These are phyloP conservation scores for Rhynchonycteris naso DNA, from an alignment of 2,797 vertebrate species.

Conservation along the genomic window DNA sequence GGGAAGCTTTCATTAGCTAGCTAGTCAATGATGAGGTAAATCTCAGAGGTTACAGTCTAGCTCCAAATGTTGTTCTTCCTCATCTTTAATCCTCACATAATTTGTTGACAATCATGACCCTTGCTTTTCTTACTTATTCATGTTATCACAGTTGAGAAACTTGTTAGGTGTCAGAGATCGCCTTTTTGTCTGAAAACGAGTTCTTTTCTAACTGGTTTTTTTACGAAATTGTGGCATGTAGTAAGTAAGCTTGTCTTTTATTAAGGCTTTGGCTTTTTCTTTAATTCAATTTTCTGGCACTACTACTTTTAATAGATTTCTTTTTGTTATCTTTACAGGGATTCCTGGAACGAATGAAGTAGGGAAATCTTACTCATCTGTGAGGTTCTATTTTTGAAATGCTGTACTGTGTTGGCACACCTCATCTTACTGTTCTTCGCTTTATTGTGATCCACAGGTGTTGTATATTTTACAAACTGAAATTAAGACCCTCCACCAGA, in stretches of 20 bases:
- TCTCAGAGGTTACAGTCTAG: conserved; percentile 1
- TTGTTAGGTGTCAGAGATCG: not conserved
- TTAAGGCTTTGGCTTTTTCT: conserved; percentile 37
- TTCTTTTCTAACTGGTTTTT: conserved; percentile 30
- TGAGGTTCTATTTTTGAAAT: not conserved
- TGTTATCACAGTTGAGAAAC: not conserved
- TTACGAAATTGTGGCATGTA: not conserved
- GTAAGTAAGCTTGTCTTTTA: conserved; percentile 32
- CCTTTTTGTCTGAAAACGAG: conserved; percentile 16
- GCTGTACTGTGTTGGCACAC: not conserved
- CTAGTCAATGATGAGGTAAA: not conserved
- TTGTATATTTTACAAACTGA: not conserved
- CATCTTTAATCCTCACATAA: not conserved
- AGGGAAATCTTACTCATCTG: not conserved
- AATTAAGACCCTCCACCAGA: not conserved
- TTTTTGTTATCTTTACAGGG: conserved; percentile 6
- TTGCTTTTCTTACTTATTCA: not conserved
- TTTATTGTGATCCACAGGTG: not conserved
- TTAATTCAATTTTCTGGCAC: conserved; percentile 19
- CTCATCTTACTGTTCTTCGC: not conserved
- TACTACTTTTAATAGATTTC: not conserved
- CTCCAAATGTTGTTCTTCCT: not conserved
- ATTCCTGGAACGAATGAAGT: conserved; percentile 18
- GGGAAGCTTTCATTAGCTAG: conserved; percentile 26
- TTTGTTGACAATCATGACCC: conserved; percentile 9